Evolutionary conservation across 1,140 invertebrate genomes (phyloP).

Genomic region (Drosophila kanapiae): DNA sequence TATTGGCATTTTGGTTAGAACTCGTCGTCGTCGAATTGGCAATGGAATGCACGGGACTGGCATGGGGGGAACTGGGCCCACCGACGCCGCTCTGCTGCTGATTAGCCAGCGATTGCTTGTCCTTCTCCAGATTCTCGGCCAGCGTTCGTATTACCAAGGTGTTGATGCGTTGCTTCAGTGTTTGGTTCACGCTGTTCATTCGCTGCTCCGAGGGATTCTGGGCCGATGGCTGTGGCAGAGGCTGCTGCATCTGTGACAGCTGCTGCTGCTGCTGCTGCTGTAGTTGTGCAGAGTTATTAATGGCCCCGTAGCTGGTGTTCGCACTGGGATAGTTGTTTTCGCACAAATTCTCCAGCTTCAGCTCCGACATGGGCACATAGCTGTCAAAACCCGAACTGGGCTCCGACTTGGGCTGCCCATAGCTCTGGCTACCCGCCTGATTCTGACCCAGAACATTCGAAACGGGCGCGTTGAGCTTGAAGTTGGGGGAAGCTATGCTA

Average conservation of each 20-base stretch:
- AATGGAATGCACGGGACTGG: constrained; percentile 84
- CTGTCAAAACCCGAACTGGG: constrained; percentile 84
- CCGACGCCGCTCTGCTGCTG: constrained; percentile 45
- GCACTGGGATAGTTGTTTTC: constrained; percentile 81
- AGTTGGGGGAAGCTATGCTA: constrained; percentile 77
- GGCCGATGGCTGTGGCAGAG: constrained; percentile 28
- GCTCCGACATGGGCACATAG: constrained; percentile 78
- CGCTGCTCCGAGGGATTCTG: constrained; percentile 85
- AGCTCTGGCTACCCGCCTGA: constrained; percentile 23
- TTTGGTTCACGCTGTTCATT: constrained; percentile 88
- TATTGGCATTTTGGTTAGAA: constrained; percentile 49
- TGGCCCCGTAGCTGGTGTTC: constrained; percentile 66
- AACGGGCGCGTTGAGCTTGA: constrained; percentile 83
- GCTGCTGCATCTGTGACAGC: constrained; percentile 48
- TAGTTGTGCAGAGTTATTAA: constrained; percentile 47
- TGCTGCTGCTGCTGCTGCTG: constrained; percentile 32
- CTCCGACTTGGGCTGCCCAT: constrained; percentile 74
- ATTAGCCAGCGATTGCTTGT: constrained; percentile 87
- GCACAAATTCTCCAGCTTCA: constrained; percentile 84
- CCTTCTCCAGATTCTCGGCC: constrained; percentile 95
- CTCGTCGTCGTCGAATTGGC: constrained; percentile 42
- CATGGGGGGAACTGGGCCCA: constrained; percentile 67
- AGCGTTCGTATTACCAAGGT: constrained; percentile 94
- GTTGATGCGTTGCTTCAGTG: constrained; percentile 94
- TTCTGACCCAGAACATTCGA: constrained; percentile 65